Evolutionary conservation across 2,888 invertebrate species (phyloP), one percentile per base, ranked within the genome.

Genomic region (Pardosa pseudoannulata): DNA sequence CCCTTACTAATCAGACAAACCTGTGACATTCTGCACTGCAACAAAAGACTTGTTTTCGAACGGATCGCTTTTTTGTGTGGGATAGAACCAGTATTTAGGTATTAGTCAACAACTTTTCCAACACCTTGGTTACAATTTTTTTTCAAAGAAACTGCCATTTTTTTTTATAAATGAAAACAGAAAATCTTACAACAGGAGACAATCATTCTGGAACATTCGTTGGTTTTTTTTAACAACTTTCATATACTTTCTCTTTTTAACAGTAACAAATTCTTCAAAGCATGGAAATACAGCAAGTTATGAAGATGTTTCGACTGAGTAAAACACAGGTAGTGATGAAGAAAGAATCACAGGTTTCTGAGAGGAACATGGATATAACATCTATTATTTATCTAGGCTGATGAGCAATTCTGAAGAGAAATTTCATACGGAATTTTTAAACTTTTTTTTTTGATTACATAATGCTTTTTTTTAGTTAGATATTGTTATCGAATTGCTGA

Each of bases 381-480:
- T 36, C 67, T 67, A 67, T 32, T 36, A 28, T 65, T 29, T 65
- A 67, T 56, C 56, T 56, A 56, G 56, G 19, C 16, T 56, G 56
- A 56, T 67, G 67, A 67, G 67, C 67, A 67, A 67, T 32, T 67
- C 67, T 36, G 36, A 32, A 67, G 56, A 56, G 19, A 67, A 31
- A 36, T 67, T 67, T 67, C 32, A 16, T 23, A 56, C 6, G 67
- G 32, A 32, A 7, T 36, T 36, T 67, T 32, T 19, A 19, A 32
- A n/a, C 5, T 0, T 11, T 62, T 62, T 1, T 6, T 67, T 67
- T 67, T 1, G 32, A 19, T 67, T 31, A 31, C 36, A 32, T 28
- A 62, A 29, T 65, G 19, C 13, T 5, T 56, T 67, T 67, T 65
- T 67, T 67, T 56, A 1, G 56, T 23, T 72, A n/a, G n/a, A 72